phyloP scores from a whole-genome alignment of 2,888 invertebrate genomes.

The Carpatolechia fugitivella region DNA sequence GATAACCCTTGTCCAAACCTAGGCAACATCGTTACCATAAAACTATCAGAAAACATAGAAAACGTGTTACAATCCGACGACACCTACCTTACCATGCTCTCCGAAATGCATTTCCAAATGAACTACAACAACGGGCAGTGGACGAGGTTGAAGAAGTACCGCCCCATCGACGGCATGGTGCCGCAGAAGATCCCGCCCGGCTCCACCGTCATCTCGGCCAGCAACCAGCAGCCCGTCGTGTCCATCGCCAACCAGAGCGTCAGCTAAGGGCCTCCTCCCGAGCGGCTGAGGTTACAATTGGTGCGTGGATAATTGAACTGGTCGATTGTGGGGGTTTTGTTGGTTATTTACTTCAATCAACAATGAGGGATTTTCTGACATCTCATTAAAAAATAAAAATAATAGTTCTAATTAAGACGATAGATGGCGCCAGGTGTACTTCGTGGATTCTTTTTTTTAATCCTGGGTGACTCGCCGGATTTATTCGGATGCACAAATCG shows the following conservation, averaged over 20 bases:
- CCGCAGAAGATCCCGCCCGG: conserved; percentile 69
- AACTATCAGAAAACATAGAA: conserved; percentile 94
- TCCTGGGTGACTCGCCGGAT: too few species aligned
- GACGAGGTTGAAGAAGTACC: conserved; percentile 93
- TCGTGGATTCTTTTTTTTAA: too few species aligned
- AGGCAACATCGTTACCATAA: conserved; percentile 97
- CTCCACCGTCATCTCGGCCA: conserved; percentile 62
- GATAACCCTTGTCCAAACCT: conserved; percentile 98
- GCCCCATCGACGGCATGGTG: conserved; percentile 83
- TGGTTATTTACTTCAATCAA: too few species aligned
- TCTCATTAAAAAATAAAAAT: too few species aligned
- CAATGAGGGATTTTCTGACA: too few species aligned
- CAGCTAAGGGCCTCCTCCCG: too few species aligned
- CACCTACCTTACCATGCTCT: conserved; percentile 87
- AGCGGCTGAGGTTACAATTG: conserved; percentile 16
- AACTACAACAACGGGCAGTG: conserved; percentile 99
- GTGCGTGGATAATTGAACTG: too few species aligned
- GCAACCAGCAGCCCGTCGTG: conserved; percentile 65
- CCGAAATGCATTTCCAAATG: conserved; percentile 98
- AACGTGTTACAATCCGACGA: conserved; percentile 92
- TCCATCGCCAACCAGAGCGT: conserved; percentile 69
- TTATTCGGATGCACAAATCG: too few species aligned
- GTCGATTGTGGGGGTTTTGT: too few species aligned
- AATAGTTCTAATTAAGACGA: too few species aligned
- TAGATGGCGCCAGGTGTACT: too few species aligned